Conservation (phyloP, 2,888 invertebrate genomes). For the Drosophila helvetica region DNA sequence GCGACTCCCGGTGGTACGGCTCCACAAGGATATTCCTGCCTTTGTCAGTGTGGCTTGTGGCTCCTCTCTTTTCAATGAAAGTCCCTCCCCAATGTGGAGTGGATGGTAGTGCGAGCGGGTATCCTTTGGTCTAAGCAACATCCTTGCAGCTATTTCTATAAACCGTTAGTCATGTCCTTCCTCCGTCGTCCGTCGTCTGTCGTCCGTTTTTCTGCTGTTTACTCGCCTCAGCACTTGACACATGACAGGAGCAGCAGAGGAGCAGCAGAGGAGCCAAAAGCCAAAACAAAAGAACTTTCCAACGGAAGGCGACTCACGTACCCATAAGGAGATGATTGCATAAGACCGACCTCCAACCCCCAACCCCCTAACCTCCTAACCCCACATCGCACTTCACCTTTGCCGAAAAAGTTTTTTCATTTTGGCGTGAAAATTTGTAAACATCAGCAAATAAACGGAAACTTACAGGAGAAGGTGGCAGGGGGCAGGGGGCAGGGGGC, state of each 20-base stretch:
- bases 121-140: no score
- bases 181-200: not conserved
- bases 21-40: not conserved
- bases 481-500: not conserved
- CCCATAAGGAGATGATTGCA: conserved; percentile 23
- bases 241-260: conserved; percentile 58
- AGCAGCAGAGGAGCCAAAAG: not conserved
- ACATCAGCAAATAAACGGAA: conserved; percentile 69
- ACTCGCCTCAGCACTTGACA: conserved; percentile 60
- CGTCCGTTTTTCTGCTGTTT: conserved; percentile 58
- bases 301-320: conserved; percentile 37
- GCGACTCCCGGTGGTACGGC: no score
- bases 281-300: conserved; percentile 21
- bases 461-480: conserved; percentile 46
- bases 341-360: conserved; percentile 12
- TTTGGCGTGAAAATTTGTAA: conserved; percentile 75
- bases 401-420: conserved; percentile 62
- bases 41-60: not conserved
- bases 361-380: not conserved
- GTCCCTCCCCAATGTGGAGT: not conserved
- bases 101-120: no score
- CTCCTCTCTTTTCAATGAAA: not conserved
- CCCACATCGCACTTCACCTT: conserved; percentile 5
- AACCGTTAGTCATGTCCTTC: conserved; percentile 1
- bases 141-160: conserved; percentile 22